Percentiles rank a stretch among this genome's conserved stretches.
Conservation (phyloP, 2,113 vertebrate genomes). For the Tylochromis polylepis region DNA sequence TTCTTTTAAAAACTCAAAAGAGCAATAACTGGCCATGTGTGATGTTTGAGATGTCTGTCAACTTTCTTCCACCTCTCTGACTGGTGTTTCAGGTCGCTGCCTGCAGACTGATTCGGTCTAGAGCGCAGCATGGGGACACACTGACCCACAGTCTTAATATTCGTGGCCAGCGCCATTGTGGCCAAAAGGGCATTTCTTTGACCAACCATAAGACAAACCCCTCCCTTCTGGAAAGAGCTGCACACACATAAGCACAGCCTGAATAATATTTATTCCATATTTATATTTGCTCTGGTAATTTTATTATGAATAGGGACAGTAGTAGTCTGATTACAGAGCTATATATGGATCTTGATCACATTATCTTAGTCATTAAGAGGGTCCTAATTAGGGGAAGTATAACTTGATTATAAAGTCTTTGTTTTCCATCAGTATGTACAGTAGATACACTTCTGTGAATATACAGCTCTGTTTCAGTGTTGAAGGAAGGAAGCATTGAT, state of each 20-base stretch:
- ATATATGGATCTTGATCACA: conserved; percentile 10
- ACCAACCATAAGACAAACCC: neutral
- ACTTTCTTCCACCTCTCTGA: neutral
- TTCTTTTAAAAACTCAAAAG: neutral
- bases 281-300: neutral
- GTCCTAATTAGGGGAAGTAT: neutral
- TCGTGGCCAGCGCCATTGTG: conserved; percentile 22
- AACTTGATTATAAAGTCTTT: neutral
- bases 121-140: conserved; percentile 32
- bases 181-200: conserved; percentile 18
- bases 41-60: neutral
- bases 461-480: neutral
- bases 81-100: neutral
- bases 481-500: neutral
- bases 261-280: neutral
- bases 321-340: conserved; percentile 2
- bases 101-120: conserved; percentile 30
- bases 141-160: conserved; percentile 34
- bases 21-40: neutral
- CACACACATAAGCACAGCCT: neutral
- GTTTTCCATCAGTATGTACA: neutral
- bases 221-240: neutral
- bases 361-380: neutral
- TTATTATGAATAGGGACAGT: neutral
- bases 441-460: neutral